phyloP scores from a whole-genome alignment of 35 echinoderm and acorn worm species.

The Acanthaster planci region DNA sequence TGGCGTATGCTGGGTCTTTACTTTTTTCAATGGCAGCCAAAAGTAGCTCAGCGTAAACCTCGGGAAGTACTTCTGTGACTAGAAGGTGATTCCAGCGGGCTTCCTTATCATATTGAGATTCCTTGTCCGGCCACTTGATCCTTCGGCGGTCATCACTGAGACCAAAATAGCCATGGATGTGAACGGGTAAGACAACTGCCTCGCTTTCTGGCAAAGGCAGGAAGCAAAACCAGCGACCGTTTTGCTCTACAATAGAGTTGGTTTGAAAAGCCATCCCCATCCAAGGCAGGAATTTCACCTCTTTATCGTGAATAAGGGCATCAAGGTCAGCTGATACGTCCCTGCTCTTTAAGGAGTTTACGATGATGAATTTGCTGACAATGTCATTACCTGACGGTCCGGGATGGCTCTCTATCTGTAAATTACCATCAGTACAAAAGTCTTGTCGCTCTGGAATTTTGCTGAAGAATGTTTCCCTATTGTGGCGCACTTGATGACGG shows the following conservation, averaged over 20 bases:
- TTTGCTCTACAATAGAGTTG: neutral
- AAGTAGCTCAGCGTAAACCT: slow-evolving; percentile 51
- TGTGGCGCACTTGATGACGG: neutral
- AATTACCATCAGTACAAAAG: neutral
- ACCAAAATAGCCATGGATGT: slow-evolving; percentile 92
- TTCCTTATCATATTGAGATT: slow-evolving; percentile 58
- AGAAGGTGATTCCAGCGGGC: slow-evolving; percentile 80
- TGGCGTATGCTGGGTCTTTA: neutral
- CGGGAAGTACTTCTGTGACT: slow-evolving; percentile 60
- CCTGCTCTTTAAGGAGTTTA: neutral
- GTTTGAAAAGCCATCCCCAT: neutral
- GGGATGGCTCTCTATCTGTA: neutral
- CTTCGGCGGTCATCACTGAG: slow-evolving; percentile 65
- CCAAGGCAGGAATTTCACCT: slow-evolving; percentile 66
- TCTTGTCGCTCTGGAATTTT: neutral
- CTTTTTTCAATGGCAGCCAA: slow-evolving; percentile 29
- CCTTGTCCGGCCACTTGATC: slow-evolving; percentile 79
- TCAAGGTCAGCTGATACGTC: neutral
- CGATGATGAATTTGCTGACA: neutral
- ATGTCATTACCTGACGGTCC: neutral
- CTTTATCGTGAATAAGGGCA: slow-evolving; percentile 32
- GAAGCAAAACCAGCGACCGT: slow-evolving; percentile 82
- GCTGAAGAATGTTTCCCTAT: neutral
- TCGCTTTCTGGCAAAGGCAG: slow-evolving; percentile 74
- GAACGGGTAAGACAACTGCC: slow-evolving; percentile 75